phyloP scores from a whole-genome alignment of 1,140 invertebrate species.

The Procambarus virginalis region DNA sequence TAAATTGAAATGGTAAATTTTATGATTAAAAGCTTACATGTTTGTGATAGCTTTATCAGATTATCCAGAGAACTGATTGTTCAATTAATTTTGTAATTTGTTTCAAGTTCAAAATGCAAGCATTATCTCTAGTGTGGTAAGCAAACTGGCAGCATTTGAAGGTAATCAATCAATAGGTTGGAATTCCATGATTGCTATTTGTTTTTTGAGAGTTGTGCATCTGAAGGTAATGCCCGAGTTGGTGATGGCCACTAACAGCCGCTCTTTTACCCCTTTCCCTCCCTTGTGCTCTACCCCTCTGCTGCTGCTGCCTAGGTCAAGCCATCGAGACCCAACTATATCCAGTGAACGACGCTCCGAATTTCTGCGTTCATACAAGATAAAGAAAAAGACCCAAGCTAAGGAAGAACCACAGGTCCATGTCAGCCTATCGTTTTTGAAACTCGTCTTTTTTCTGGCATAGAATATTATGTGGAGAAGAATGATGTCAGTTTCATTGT shows the following conservation, averaged over 20 bases:
- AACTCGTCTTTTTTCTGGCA: neutral
- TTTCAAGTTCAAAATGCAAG: no score
- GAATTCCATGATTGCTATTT: no score
- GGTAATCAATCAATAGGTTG: no score
- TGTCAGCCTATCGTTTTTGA: neutral
- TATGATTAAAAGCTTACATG: no score
- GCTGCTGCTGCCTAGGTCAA: constrained; percentile 19
- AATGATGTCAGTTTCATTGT: neutral
- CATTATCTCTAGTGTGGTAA: no score
- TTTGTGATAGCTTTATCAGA: no score
- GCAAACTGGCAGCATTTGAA: no score
- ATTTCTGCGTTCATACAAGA: constrained; percentile 61
- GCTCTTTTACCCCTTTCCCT: constrained; percentile 8
- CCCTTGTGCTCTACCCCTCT: neutral
- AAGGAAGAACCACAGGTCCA: constrained; percentile 50
- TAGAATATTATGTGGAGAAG: neutral
- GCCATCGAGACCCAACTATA: constrained; percentile 44
- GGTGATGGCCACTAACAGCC: constrained; percentile 26
- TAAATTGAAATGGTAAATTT: no score
- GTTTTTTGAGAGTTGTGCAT: no score
- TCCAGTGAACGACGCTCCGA: constrained; percentile 51
- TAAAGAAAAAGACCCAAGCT: constrained; percentile 47
- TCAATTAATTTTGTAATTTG: no score
- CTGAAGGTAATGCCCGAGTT: no score
- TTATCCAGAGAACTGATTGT: no score